Base-by-base conservation (phyloP, 1,140 invertebrate species). In the Aradophagus sp. region DNA sequence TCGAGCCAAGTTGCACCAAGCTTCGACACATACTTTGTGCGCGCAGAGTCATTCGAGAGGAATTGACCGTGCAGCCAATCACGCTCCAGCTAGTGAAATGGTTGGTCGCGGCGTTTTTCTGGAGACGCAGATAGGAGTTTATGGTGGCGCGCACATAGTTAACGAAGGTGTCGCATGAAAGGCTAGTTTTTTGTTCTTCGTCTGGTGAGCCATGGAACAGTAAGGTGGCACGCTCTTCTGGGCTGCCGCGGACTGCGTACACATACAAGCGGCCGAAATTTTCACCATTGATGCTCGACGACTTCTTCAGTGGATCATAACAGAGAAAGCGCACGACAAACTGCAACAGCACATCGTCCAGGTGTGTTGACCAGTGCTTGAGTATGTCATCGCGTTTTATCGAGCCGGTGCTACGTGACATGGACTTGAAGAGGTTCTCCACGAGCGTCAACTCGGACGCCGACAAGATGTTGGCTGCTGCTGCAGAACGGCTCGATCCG, bases 331-430 rank as follows among this genome's bases (percentile, higher is more conserved):
- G 70, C 3, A 84, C 79, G 3, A 84, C 78, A 26, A 83, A 86
- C 59, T 86, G 84, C 5, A 86, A 48, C 3, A 86, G 31, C 3
- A 68, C 53, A 4, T 86, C 82, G 26, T 86, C 84, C 19, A 86
- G 48, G 29, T 86, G 84, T 2, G 56, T 77, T 3, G 84, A 84
- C 84, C 84, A 86, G 34, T 85, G 84, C 13, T 85, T 85, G 52
- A 85, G 84, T 52, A 86, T 85, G 38, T 86, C 84, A 20, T 86
- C 84, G 0, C 84, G 77, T 59, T 86, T 86, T 63, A 86, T 85
- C 12, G 84, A 85, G 17, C 84, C 84, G 1, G 84, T 84, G 65
- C 84, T 85, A 2, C 84, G 75, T 10, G 84, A 86, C 83, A 86
- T 85, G 1, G 83, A 84, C 17, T 85, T 85, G 75, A 85, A 85